Conservation (phyloP, 2,113 vertebrate genomes). For the Hyla sarda region DNA sequence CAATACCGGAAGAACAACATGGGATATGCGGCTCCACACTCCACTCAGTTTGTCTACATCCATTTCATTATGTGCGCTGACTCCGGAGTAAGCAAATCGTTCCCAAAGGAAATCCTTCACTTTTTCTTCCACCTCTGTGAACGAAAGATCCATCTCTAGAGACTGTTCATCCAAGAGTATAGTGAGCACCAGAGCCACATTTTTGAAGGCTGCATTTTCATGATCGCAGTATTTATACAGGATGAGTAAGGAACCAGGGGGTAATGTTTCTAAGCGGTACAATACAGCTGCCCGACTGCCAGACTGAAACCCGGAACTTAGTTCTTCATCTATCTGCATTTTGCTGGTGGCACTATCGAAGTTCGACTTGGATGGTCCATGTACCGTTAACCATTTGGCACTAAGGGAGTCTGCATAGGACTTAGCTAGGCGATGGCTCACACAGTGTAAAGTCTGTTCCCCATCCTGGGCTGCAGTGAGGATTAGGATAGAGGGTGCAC, state of each 20-base stretch:
- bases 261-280: conserved; percentile 87
- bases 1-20: conserved; percentile 75
- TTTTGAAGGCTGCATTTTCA: conserved; percentile 88
- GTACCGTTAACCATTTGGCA: conserved; percentile 72
- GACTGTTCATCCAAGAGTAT: conserved; percentile 81
- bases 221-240: conserved; percentile 98
- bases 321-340: conserved; percentile 77
- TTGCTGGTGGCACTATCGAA: conserved; percentile 84
- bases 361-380: conserved; percentile 69
- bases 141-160: conserved; percentile 67
- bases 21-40: conserved; percentile 82
- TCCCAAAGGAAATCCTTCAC: conserved; percentile 85
- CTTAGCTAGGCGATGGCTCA: conserved; percentile 76
- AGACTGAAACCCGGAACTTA: conserved; percentile 79
- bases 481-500: conserved; percentile 86
- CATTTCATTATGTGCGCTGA: conserved; percentile 71
- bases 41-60: conserved; percentile 79
- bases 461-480: conserved; percentile 78
- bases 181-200: conserved; percentile 84
- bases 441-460: conserved; percentile 80
- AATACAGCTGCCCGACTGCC: conserved; percentile 81
- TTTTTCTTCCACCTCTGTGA: conserved; percentile 83
- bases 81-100: conserved; percentile 66
- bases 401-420: conserved; percentile 76
- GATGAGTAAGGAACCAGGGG: conserved; percentile 89